Conservation (phyloP, 2,113 vertebrate genomes). For the Mellivora capensis region DNA sequence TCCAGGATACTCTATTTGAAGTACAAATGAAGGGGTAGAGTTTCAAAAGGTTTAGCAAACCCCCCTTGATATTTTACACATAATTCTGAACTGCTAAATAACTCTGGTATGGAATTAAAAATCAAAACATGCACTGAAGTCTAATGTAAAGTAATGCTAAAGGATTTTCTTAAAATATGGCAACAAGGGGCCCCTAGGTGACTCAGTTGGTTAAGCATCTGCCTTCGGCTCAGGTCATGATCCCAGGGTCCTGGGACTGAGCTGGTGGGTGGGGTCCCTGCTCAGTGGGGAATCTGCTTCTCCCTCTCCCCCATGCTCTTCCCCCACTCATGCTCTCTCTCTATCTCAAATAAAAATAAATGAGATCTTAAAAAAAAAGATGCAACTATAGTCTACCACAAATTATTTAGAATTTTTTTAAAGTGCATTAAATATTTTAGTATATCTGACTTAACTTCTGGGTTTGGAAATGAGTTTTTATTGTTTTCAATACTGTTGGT, state of each 20-base stretch:
- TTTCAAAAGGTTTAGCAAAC: slow-evolving; percentile 16
- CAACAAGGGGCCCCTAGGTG: background rate
- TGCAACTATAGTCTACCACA: background rate
- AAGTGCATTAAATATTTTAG: background rate
- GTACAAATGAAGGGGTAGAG: background rate
- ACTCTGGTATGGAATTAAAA: slow-evolving; percentile 34
- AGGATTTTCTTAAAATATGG: background rate
- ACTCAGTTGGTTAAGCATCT: background rate
- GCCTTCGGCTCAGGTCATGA: background rate
- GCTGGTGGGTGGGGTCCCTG: background rate
- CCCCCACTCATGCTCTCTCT: background rate
- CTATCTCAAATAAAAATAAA: background rate
- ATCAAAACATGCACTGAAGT: background rate
- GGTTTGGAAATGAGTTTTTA: background rate
- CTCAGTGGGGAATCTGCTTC: background rate
- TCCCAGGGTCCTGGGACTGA: background rate
- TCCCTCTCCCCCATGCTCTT: background rate
- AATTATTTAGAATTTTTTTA: background rate
- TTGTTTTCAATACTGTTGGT: background rate
- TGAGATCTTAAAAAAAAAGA: background rate
- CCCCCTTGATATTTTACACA: background rate
- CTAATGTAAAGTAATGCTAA: slow-evolving; percentile 11
- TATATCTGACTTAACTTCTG: slow-evolving; percentile 18
- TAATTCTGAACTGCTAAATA: slow-evolving; percentile 39
- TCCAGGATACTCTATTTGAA: slow-evolving; percentile 42